Percentiles rank a stretch among this genome's conserved stretches.
Conservation (phyloP, 2,888 invertebrate genomes). For the Hymenopus coronatus region DNA sequence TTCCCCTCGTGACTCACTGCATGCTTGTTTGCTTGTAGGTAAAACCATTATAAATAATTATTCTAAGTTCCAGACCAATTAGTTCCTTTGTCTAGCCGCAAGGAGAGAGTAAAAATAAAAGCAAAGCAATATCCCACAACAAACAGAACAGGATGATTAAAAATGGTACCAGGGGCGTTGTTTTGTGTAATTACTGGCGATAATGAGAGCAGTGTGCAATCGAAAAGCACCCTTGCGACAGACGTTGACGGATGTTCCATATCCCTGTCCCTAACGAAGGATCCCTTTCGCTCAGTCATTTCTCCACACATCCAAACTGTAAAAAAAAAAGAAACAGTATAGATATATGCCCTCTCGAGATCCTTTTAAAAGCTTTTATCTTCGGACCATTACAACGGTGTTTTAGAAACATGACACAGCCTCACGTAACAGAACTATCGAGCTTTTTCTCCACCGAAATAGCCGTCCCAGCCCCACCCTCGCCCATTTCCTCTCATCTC, state of each 20-base stretch:
- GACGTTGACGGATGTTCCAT: not conserved
- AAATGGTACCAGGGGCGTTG: not conserved
- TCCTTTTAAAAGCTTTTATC: slow-evolving; percentile 20
- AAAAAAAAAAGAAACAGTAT: not conserved
- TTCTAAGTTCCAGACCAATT: not conserved
- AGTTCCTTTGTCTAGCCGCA: not conserved
- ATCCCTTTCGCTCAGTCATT: not conserved
- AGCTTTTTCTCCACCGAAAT: not conserved
- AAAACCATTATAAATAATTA: not conserved
- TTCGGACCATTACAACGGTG: slow-evolving; percentile 17
- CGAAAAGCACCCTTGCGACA: not conserved
- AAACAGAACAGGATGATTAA: not conserved
- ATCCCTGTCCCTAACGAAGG: not conserved
- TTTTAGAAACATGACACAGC: slow-evolving; percentile 10
- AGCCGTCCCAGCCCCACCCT: not conserved
- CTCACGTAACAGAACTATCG: not conserved
- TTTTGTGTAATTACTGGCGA: not conserved
- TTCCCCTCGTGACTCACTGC: not conserved
- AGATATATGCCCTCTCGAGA: slow-evolving; percentile 9
- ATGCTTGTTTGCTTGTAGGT: not conserved
- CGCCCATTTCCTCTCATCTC: not conserved
- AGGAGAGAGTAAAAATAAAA: not conserved
- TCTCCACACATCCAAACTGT: not conserved
- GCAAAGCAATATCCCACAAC: not conserved
- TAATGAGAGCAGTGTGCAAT: not conserved